These are phyloP conservation scores for Protonemura montana DNA, from an alignment of 2,888 invertebrate genomes.

Conservation along the genomic window DNA sequence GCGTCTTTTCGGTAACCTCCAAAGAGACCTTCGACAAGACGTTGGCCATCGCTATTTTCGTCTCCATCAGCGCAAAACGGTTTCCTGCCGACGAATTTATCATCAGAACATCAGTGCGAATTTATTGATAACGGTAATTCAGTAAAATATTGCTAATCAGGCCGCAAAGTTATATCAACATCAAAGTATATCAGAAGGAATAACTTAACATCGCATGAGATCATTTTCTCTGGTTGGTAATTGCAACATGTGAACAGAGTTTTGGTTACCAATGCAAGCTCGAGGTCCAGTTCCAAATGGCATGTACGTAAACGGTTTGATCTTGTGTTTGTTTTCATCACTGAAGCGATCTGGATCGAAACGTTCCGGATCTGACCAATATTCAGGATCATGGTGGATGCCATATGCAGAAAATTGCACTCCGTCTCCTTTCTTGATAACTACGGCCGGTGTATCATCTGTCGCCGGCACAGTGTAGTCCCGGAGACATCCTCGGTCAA, in stretches of 20 bases:
- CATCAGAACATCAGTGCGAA: too few relatives aligned
- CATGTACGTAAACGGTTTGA: slow-evolving; percentile 60
- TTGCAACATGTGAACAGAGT: too few relatives aligned
- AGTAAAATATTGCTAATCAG: too few relatives aligned
- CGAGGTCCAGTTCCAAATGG: slow-evolving; percentile 69
- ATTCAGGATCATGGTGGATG: slow-evolving; percentile 55
- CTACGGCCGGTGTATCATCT: background rate
- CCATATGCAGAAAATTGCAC: background rate
- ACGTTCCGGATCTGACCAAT: slow-evolving; percentile 62
- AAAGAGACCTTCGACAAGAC: slow-evolving; percentile 1
- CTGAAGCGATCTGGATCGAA: slow-evolving; percentile 65
- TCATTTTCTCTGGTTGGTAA: too few relatives aligned
- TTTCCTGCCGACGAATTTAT: background rate
- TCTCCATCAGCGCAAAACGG: slow-evolving; percentile 22
- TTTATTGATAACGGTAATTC: too few relatives aligned
- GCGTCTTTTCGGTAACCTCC: slow-evolving; percentile 14
- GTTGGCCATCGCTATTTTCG: background rate
- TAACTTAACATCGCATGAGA: too few relatives aligned
- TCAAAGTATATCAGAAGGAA: too few relatives aligned
- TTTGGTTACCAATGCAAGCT: slow-evolving; percentile 61
- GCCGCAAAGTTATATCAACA: background rate
- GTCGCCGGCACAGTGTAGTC: slow-evolving; percentile 28
- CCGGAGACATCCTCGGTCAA: background rate
- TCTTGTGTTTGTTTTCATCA: slow-evolving; percentile 64
- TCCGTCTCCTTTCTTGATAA: slow-evolving; percentile 22